phyloP scores from a whole-genome alignment of 2,797 vertebrate species.

The Sciurus carolinensis region DNA sequence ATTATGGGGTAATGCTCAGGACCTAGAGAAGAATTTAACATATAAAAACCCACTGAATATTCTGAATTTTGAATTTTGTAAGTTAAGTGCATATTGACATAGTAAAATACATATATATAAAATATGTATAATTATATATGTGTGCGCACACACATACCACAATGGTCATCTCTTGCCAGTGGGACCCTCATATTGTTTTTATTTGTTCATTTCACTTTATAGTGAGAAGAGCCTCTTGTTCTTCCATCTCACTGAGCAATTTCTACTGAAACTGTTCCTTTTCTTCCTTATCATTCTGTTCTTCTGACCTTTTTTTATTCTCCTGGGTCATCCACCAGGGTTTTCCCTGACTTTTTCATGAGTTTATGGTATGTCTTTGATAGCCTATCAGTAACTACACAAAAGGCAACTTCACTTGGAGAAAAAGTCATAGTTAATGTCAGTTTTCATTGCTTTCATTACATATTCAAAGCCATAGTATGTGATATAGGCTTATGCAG shows the following conservation, averaged over 20 bases:
- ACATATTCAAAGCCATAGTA: not conserved
- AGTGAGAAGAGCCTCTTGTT: not conserved
- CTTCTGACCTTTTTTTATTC: not conserved
- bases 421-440: not conserved
- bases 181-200: not conserved
- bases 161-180: not conserved
- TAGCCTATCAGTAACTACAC: slow-evolving; percentile 16
- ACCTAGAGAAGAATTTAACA: not conserved
- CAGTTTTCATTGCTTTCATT: slow-evolving; percentile 18
- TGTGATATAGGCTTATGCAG: not conserved
- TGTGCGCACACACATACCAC: not conserved
- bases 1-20: not conserved
- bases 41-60: not conserved
- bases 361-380: slow-evolving; percentile 25
- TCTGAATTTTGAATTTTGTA: not conserved
- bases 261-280: not conserved
- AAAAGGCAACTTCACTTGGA: slow-evolving; percentile 21
- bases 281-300: not conserved
- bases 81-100: not conserved
- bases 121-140: too few species aligned
- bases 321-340: not conserved
- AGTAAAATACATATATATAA: not conserved
- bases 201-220: not conserved
- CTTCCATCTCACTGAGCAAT: too few species aligned
- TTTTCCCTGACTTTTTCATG: not conserved